These are phyloP conservation scores for Agrochola litura DNA, from an alignment of 2,888 invertebrate genomes.

Conservation along the genomic window DNA sequence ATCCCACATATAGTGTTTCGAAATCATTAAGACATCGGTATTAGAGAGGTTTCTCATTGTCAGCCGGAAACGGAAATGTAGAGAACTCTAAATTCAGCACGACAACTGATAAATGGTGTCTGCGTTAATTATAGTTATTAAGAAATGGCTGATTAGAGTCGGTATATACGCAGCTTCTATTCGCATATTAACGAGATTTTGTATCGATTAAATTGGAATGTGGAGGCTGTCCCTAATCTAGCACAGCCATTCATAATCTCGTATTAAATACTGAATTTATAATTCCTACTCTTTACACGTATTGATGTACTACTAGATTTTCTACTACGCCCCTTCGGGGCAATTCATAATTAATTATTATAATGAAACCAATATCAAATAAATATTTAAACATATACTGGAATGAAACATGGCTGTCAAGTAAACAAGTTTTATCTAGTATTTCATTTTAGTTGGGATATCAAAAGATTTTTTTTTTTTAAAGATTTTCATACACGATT, in stretches of 20 bases:
- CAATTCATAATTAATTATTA: conserved; percentile 1
- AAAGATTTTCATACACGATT: background rate
- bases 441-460: conserved; percentile 3
- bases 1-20: conserved; percentile 32
- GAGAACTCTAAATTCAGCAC: conserved; percentile 49
- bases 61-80: conserved; percentile 64
- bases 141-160: conserved; percentile 34
- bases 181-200: conserved; percentile 34
- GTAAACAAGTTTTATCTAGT: background rate
- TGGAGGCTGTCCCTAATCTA: conserved; percentile 16
- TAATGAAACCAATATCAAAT: background rate
- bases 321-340: conserved; percentile 2
- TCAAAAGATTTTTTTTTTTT: background rate
- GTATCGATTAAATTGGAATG: conserved; percentile 21
- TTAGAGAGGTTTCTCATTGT: conserved; percentile 43
- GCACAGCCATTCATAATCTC: conserved; percentile 29
- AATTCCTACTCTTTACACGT: background rate
- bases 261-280: conserved; percentile 22
- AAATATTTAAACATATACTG: background rate
- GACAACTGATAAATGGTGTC: conserved; percentile 54
- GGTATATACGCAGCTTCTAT: conserved; percentile 7
- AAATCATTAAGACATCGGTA: conserved; percentile 29
- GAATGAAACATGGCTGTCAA: background rate
- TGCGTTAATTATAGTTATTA: conserved; percentile 62
- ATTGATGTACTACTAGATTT: conserved; percentile 8